Percentiles rank a stretch among this genome's conserved stretches.
phyloP scores from a whole-genome alignment of 1,140 invertebrate species.

The Centruroides sculpturatus region DNA sequence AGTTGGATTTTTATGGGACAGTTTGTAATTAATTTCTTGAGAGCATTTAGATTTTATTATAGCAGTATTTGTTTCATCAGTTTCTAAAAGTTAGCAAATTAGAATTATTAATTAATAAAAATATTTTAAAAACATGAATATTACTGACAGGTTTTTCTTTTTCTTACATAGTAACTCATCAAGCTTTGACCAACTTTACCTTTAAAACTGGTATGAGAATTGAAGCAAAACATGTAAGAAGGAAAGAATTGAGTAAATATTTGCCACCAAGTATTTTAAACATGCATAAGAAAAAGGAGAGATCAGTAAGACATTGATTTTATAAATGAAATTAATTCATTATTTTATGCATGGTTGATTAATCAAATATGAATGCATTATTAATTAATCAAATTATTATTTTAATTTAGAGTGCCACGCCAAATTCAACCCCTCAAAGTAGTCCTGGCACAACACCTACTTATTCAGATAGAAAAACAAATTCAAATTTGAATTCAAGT shows the following conservation, averaged over 20 bases:
- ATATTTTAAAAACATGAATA: too few species aligned
- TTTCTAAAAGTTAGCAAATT: too few species aligned
- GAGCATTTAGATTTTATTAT: too few species aligned
- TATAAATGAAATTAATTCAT: neutral
- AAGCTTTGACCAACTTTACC: constrained; percentile 53
- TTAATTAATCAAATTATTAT: too few species aligned
- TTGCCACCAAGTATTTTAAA: constrained; percentile 51
- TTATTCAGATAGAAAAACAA: neutral
- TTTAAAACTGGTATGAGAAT: constrained; percentile 80
- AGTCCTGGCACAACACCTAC: neutral
- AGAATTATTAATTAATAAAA: too few species aligned
- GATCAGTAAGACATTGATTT: neutral
- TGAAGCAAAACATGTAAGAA: constrained; percentile 47
- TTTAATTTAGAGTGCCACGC: neutral
- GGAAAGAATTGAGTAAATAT: constrained; percentile 57
- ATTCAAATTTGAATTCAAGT: too few species aligned
- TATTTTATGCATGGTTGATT: too few species aligned
- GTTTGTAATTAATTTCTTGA: too few species aligned
- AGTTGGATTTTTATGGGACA: too few species aligned
- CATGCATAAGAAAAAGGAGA: constrained; percentile 21
- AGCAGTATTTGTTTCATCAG: too few species aligned
- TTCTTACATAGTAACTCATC: constrained; percentile 41
- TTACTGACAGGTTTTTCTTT: neutral
- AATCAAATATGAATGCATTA: too few species aligned
- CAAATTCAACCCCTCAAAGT: neutral